phyloP scores from a whole-genome alignment of 2,888 invertebrate species.

The Diaphora mendica region DNA sequence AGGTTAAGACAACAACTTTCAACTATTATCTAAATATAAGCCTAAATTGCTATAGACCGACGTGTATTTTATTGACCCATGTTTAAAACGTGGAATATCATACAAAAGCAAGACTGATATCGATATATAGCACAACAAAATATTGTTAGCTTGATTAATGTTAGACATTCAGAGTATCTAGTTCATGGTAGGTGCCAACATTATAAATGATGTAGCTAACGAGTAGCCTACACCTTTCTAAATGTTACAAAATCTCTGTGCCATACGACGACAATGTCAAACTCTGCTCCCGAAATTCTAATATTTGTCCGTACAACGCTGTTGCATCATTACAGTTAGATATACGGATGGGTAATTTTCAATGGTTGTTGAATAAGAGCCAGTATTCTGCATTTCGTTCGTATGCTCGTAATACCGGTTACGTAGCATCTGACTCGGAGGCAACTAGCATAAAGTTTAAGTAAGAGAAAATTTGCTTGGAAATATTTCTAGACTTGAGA shows the following conservation, averaged over 20 bases:
- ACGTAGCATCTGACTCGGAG: constrained; percentile 70
- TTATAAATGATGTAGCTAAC: constrained; percentile 25
- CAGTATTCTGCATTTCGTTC: constrained; percentile 60
- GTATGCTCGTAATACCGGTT: constrained; percentile 64
- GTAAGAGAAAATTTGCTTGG: constrained; percentile 71
- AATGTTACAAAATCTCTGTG: too few species aligned
- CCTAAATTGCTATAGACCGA: background rate
- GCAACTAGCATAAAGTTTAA: constrained; percentile 78
- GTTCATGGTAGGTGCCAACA: constrained; percentile 22
- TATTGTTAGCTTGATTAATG: constrained; percentile 17
- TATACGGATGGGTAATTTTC: constrained; percentile 61
- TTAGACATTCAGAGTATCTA: constrained; percentile 13
- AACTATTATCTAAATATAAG: background rate
- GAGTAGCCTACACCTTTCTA: too few species aligned
- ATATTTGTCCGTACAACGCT: constrained; percentile 43
- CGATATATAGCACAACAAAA: constrained; percentile 3
- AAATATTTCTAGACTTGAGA: constrained; percentile 73
- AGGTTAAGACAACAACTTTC: too few species aligned
- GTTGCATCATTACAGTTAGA: constrained; percentile 48
- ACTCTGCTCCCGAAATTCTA: constrained; percentile 28
- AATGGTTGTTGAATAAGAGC: constrained; percentile 60
- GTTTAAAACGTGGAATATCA: background rate
- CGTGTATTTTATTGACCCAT: background rate
- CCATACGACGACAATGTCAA: constrained; percentile 21
- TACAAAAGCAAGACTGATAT: background rate